phyloP scores from a whole-genome alignment of 2,113 vertebrate genomes.

The Parus major region DNA sequence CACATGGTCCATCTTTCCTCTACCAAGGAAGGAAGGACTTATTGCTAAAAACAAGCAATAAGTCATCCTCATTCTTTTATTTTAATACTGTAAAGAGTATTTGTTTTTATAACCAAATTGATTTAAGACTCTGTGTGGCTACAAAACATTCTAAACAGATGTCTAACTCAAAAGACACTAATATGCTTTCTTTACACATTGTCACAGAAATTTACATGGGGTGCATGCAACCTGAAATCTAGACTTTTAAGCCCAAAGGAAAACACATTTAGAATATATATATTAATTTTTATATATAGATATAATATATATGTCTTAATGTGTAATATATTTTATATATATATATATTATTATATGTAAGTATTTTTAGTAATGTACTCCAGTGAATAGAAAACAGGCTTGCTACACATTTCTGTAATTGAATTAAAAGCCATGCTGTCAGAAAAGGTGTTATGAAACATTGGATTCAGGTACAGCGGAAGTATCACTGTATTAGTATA shows the following conservation, averaged over 20 bases:
- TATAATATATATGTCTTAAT: too few relatives aligned
- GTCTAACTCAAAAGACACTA: slow-evolving; percentile 30
- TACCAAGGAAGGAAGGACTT: not conserved
- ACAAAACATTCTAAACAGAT: slow-evolving; percentile 63
- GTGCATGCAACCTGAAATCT: not conserved
- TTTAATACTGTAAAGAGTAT: slow-evolving; percentile 54
- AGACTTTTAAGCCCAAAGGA: not conserved
- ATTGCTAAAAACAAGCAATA: slow-evolving; percentile 45
- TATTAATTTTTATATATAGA: not conserved
- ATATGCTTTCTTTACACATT: not conserved
- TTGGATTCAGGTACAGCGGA: not conserved
- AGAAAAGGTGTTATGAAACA: not conserved
- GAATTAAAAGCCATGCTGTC: not conserved
- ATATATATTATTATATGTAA: not conserved
- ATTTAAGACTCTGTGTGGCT: slow-evolving; percentile 20
- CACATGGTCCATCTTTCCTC: slow-evolving; percentile 5
- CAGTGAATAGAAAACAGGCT: not conserved
- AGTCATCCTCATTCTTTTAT: slow-evolving; percentile 33
- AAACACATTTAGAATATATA: not conserved
- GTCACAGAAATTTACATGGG: not conserved
- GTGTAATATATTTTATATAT: too few relatives aligned
- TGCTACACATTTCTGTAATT: not conserved
- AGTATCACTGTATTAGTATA: not conserved
- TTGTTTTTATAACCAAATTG: slow-evolving; percentile 65
- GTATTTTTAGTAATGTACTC: not conserved